These are phyloP conservation scores for Amphimallon solstitiale DNA, from an alignment of 2,888 invertebrate species.

Conservation along the genomic window DNA sequence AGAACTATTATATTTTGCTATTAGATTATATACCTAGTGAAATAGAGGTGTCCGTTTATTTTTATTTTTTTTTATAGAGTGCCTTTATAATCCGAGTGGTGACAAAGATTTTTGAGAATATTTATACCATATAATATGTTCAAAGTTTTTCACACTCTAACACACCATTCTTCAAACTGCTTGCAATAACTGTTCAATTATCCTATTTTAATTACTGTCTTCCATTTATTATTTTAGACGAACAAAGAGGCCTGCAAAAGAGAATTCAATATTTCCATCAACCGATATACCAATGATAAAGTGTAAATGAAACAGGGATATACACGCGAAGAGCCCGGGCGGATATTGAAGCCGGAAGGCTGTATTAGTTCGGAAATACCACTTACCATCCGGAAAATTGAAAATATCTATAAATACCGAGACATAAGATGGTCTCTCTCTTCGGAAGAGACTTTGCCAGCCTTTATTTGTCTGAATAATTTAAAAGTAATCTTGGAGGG, in stretches of 20 bases:
- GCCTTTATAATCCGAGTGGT: too few species aligned
- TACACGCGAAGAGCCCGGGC: slow-evolving; percentile 42
- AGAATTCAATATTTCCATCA: slow-evolving; percentile 36
- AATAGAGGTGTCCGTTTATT: too few species aligned
- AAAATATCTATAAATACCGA: slow-evolving; percentile 52
- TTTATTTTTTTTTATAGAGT: too few species aligned
- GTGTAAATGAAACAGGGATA: slow-evolving; percentile 48
- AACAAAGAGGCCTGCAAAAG: neutral
- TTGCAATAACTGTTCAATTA: too few species aligned
- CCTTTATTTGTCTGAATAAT: slow-evolving; percentile 25
- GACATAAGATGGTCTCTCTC: slow-evolving; percentile 29
- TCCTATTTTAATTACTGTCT: slow-evolving; percentile 10
- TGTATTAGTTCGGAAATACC: slow-evolving; percentile 50
- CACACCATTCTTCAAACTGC: too few species aligned
- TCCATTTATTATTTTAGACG: too few species aligned
- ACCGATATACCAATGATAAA: slow-evolving; percentile 46
- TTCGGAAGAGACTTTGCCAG: slow-evolving; percentile 9
- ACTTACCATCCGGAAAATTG: slow-evolving; percentile 52
- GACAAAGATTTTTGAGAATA: too few species aligned
- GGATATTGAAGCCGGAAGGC: slow-evolving; percentile 54
- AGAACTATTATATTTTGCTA: too few species aligned
- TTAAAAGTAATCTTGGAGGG: slow-evolving; percentile 23
- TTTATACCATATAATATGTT: too few species aligned
- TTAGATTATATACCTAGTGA: too few species aligned
- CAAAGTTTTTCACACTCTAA: too few species aligned